Base-by-base conservation (phyloP, 1,140 invertebrate species). In the Muscidifurax raptorellus region DNA sequence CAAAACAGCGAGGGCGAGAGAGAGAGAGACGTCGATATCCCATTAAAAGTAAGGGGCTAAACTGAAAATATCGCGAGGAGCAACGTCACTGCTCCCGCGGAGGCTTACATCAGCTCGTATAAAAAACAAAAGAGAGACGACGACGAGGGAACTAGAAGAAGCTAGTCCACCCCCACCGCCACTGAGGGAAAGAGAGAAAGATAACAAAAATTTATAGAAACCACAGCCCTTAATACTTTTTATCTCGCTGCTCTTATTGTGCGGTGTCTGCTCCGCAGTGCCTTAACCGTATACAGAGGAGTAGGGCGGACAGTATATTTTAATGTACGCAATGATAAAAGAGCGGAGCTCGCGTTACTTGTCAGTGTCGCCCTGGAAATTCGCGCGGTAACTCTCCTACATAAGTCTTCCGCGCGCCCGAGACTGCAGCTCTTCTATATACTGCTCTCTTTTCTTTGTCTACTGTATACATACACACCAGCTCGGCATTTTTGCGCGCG, bases 251-350 rank as follows among this genome's bases (percentile, higher is more conserved):
- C 64, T 78, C 75, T 78, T 78, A 47, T 78, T 83, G 64, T 59
- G 66, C 25, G 28, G 6, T n/a, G 18, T 4, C 66, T 2, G 1
- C 25, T 10, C 66, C 22, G 10, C 66, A 22, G n/a, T 59, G 22
- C 15, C 52, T 59, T 59, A 22, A 22, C 52, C 22, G 52, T n/a
- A 2, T 13, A 40, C 15, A 40, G 52, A 59, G 52, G 22, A 40
- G 36, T n/a, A 40, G 66, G 69, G 74, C 28, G 76, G 77, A 77
- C 82, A 71, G 78, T 84, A 86, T 86, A 84, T 83, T 86, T 86
- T 86, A 86, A 86, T 86, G 85, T 47, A 83, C 32, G 72, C 71
- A 59, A 77, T 86, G 85, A 86, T 84, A 86, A 83, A 86, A 71
- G 85, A 81, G 85, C 36, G 80, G 75, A 82, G 82, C 82, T 80